Evolutionary conservation across 2,888 invertebrate species (phyloP), one percentile per base, ranked within the genome.

Genomic region (Ametastegia equiseti): DNA sequence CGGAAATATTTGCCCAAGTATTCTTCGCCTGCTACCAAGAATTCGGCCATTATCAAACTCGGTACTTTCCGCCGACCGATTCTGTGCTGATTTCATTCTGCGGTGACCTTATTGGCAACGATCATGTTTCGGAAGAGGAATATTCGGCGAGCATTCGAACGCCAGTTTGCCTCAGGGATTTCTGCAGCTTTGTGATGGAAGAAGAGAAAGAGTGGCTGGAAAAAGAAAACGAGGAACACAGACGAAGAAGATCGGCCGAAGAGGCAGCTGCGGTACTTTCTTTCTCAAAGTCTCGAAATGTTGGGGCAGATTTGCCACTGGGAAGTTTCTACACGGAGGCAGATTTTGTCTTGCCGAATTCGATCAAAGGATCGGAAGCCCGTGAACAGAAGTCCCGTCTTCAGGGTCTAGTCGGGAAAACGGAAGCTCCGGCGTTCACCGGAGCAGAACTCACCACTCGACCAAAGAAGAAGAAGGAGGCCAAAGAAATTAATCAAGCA

Each of bases 81-180:
- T 85, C 87, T 42, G 80, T 88, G 30, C 84, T 91, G 15, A 80
- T 91, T 54, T 83, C 84, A 79, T 90, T 90, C 47, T 69, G 82
- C 60, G 83, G 88, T 81, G 50, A 83, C 30, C 81, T 83, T 7
- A 33, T 50, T 13, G 13, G 73, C 27, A 69, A 71, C 23, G 77
- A 77, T 19, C 80, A 57, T 2, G 77, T 84, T 11, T 57, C 9
- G n/a, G 81, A 83, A 79, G 82, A 82, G 11, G 80, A 83, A 77
- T 79, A 27, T 33, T 57, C 69, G 6, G 82, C 85, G 9, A 86
- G 73, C 86, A 88, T 93, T 82, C 87, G 92, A 5, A 94, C 94
- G 57, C 92, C 93, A 3, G 86, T 94, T 36, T 93, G 93, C 83
- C 88, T 94, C 63, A 92, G 93, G 88, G 94, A 94, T 85, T 94